A percentile compares a stretch with the other conserved stretches of the same genome.
These are phyloP conservation scores for Parapsyche elsis DNA, from an alignment of 1,140 invertebrate genomes.

Conservation along the genomic window DNA sequence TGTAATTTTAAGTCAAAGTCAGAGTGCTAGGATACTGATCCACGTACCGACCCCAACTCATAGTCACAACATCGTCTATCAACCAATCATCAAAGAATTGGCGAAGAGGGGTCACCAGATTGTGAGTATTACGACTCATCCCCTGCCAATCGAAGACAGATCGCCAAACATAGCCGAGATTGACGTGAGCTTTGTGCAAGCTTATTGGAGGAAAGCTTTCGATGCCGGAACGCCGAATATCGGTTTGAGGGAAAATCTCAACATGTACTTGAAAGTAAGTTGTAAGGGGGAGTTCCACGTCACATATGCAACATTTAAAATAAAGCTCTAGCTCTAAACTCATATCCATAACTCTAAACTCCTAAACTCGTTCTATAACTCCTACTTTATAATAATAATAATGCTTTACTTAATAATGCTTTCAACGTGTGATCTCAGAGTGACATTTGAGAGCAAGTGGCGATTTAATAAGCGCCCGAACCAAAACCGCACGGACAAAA, in stretches of 20 bases:
- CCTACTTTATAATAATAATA: no score
- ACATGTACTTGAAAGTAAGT: constrained; percentile 3
- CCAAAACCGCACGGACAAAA: no score
- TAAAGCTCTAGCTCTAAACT: no score
- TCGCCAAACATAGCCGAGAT: constrained; percentile 50
- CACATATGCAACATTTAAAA: no score
- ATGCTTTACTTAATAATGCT: no score
- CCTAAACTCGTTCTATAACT: no score
- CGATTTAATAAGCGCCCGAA: no score
- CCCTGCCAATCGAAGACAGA: constrained; percentile 51
- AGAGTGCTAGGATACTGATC: constrained; percentile 60
- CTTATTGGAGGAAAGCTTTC: constrained; percentile 20
- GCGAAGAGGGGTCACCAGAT: constrained; percentile 64
- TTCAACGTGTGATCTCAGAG: no score
- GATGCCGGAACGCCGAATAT: neutral
- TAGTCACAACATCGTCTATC: constrained; percentile 65
- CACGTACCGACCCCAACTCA: constrained; percentile 60
- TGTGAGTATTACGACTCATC: constrained; percentile 60
- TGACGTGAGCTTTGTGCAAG: constrained; percentile 29
- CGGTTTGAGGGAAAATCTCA: neutral
- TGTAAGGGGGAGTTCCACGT: no score
- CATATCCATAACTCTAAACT: no score
- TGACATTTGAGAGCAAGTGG: no score
- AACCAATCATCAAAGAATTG: constrained; percentile 58
- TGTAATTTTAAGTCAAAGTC: constrained; percentile 52